These are phyloP conservation scores for Gymnarchus niloticus DNA, from an alignment of 2,113 vertebrate genomes.

Conservation along the genomic window DNA sequence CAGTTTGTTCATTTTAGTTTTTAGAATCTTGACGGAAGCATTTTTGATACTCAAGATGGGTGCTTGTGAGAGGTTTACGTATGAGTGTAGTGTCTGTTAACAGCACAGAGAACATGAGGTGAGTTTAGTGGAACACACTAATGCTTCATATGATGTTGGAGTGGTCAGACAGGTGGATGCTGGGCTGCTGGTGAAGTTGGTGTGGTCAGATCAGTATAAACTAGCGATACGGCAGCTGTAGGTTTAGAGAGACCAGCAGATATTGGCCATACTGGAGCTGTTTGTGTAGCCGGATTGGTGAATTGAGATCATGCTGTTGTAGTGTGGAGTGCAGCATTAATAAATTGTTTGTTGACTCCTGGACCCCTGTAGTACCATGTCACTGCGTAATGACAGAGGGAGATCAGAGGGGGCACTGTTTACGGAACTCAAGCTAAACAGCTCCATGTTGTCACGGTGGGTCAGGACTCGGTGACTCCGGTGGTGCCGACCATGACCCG, in stretches of 20 bases:
- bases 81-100: not conserved
- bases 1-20: not conserved
- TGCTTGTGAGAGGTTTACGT: not conserved
- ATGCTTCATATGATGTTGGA: not conserved
- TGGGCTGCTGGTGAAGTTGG: not conserved
- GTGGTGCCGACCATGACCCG: slow-evolving; percentile 68
- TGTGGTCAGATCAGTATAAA: not conserved
- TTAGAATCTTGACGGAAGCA: not conserved
- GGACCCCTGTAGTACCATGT: not conserved
- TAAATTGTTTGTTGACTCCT: not conserved
- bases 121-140: not conserved
- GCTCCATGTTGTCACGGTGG: not conserved
- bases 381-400: not conserved
- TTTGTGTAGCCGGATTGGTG: not conserved
- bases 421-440: not conserved
- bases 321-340: not conserved
- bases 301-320: not conserved
- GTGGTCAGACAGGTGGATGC: not conserved
- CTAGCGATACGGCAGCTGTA: not conserved
- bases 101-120: not conserved
- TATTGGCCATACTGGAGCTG: not conserved
- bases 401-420: not conserved
- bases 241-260: not conserved
- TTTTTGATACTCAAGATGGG: not conserved
- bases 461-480: not conserved